These are phyloP conservation scores for Lepas anatifera DNA, from an alignment of 2,888 invertebrate genomes.

Conservation along the genomic window DNA sequence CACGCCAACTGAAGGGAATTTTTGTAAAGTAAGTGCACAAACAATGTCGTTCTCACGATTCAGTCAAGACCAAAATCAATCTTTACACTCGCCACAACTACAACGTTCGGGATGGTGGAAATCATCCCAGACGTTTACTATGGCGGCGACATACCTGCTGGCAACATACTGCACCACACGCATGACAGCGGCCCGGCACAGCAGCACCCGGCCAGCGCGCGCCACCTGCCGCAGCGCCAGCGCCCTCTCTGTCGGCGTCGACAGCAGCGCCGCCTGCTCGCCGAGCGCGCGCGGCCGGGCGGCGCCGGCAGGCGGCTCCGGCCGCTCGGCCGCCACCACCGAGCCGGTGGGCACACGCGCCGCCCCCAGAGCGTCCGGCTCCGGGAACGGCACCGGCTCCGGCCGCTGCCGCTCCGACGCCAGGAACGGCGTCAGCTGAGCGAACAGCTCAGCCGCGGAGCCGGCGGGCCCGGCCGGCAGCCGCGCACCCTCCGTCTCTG, in stretches of 20 bases:
- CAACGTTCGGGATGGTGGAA: no score
- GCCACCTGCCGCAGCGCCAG: constrained; percentile 41
- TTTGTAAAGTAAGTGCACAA: no score
- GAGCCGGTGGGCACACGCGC: neutral
- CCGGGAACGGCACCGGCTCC: constrained; percentile 39
- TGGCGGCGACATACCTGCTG: no score
- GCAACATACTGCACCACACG: constrained; percentile 41
- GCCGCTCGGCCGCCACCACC: neutral
- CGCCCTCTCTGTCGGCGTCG: constrained; percentile 25
- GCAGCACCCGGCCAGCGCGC: constrained; percentile 41
- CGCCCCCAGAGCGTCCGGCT: constrained; percentile 44
- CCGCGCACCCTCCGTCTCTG: neutral
- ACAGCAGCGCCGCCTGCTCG: constrained; percentile 41
- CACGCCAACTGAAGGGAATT: no score
- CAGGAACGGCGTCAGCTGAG: neutral
- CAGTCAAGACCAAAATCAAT: no score
- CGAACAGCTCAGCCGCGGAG: neutral
- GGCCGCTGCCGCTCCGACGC: constrained; percentile 27
- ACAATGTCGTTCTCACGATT: no score
- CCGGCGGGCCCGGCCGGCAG: neutral
- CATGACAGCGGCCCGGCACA: constrained; percentile 44
- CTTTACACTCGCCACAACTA: no score
- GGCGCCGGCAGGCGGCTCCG: constrained; percentile 1
- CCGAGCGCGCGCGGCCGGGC: constrained; percentile 33
- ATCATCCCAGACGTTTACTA: no score